These are phyloP conservation scores for Chelonus formosanus DNA, from an alignment of 2,888 invertebrate genomes.

Conservation along the genomic window DNA sequence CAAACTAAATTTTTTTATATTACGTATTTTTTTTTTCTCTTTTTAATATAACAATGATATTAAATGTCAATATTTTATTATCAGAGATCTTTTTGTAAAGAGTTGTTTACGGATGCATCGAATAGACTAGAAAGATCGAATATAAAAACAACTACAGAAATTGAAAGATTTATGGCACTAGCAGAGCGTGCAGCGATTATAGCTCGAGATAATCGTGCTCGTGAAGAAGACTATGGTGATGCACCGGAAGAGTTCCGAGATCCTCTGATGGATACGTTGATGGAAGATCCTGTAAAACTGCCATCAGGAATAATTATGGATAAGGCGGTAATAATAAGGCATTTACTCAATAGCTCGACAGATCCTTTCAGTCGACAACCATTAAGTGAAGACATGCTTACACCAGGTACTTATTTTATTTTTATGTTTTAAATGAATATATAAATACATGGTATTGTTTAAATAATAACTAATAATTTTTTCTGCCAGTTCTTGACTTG, in stretches of 20 bases:
- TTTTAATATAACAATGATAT: neutral
- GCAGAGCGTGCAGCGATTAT: constrained; percentile 82
- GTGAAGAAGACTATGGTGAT: constrained; percentile 92
- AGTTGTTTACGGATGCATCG: constrained; percentile 91
- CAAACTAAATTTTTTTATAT: neutral
- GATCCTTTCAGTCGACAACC: constrained; percentile 98
- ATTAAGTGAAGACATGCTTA: constrained; percentile 91
- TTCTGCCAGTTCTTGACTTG: constrained; percentile 78
- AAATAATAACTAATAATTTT: constrained; percentile 17
- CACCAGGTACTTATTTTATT: constrained; percentile 72
- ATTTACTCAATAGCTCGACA: constrained; percentile 93
- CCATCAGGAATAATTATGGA: constrained; percentile 94
- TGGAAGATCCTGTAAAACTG: constrained; percentile 93
- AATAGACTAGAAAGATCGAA: constrained; percentile 80
- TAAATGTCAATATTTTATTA: constrained; percentile 42
- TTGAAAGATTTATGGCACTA: constrained; percentile 83
- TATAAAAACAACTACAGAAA: constrained; percentile 86
- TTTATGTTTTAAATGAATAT: neutral
- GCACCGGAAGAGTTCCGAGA: constrained; percentile 97
- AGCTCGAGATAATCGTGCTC: constrained; percentile 80
- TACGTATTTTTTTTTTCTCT: constrained; percentile 18
- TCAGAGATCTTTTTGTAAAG: constrained; percentile 91
- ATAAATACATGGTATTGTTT: constrained; percentile 3
- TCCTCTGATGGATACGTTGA: constrained; percentile 96
- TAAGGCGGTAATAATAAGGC: constrained; percentile 89